Evolutionary conservation across 2,113 vertebrate genomes (phyloP).

Genomic region (Pandion haliaetus): DNA sequence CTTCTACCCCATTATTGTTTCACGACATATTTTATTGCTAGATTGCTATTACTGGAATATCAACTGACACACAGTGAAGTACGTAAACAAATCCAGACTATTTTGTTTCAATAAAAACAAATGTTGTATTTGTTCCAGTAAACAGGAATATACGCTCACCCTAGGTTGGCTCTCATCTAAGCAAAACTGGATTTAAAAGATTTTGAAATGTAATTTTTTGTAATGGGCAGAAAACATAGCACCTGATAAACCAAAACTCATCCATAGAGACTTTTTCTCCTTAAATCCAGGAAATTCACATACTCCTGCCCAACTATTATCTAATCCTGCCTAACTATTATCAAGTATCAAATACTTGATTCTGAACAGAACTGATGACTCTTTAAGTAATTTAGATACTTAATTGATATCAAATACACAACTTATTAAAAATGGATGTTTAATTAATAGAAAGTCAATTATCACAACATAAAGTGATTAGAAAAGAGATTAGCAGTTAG

Average conservation of each 20-base stretch:
- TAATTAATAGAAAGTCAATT: background rate
- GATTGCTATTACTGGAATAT: background rate
- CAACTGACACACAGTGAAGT: background rate
- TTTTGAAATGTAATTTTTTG: background rate
- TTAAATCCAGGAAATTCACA: background rate
- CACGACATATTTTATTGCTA: background rate
- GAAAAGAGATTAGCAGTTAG: background rate
- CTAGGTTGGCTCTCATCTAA: background rate
- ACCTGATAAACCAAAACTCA: background rate
- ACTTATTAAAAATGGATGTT: background rate
- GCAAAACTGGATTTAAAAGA: background rate
- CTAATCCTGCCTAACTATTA: background rate
- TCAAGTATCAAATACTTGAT: background rate
- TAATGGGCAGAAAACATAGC: background rate
- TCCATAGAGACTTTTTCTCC: background rate
- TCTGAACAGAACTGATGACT: background rate
- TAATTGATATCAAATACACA: background rate
- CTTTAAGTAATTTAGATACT: background rate
- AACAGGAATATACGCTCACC: background rate
- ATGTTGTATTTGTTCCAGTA: background rate
- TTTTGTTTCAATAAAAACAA: background rate
- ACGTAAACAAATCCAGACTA: background rate
- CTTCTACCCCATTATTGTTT: background rate
- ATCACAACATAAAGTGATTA: background rate
- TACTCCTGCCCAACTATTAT: background rate